Conservation (phyloP, 2,888 invertebrate genomes). For the Clistopyga incitator region DNA sequence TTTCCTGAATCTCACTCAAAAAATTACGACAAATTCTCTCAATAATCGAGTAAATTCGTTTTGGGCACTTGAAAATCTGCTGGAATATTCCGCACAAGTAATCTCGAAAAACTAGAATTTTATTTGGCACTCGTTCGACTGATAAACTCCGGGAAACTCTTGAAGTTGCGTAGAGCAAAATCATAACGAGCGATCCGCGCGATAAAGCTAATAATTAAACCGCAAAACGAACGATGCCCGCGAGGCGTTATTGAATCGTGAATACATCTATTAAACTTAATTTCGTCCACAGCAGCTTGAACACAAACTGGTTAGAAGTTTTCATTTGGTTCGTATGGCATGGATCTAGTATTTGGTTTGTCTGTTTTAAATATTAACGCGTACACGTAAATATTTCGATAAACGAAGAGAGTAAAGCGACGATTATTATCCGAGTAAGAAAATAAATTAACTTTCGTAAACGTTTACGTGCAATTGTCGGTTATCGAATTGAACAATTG, state of each 20-base stretch:
- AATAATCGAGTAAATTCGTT: too few relatives aligned
- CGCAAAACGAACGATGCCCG: background rate
- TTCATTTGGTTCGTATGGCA: constrained; percentile 83
- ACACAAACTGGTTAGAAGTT: constrained; percentile 81
- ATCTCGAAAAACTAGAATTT: background rate
- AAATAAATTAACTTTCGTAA: constrained; percentile 62
- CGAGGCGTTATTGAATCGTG: constrained; percentile 25
- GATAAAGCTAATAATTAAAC: background rate
- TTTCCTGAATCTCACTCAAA: too few relatives aligned
- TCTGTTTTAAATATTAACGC: constrained; percentile 73
- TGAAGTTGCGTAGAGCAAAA: constrained; percentile 17
- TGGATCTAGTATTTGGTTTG: constrained; percentile 83
- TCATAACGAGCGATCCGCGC: constrained; percentile 19
- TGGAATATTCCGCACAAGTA: background rate
- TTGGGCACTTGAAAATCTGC: too few relatives aligned
- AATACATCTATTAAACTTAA: constrained; percentile 68
- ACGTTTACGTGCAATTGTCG: constrained; percentile 25
- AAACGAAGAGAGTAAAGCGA: constrained; percentile 34
- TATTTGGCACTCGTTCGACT: background rate
- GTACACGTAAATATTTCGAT: constrained; percentile 42
- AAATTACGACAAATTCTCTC: too few relatives aligned
- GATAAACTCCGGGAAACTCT: background rate
- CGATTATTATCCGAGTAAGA: constrained; percentile 39
- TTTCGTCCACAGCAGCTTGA: constrained; percentile 79
- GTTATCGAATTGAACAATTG: background rate